These are phyloP conservation scores for Hafferia zeledoni DNA, from an alignment of 2,797 vertebrate genomes.

Conservation along the genomic window DNA sequence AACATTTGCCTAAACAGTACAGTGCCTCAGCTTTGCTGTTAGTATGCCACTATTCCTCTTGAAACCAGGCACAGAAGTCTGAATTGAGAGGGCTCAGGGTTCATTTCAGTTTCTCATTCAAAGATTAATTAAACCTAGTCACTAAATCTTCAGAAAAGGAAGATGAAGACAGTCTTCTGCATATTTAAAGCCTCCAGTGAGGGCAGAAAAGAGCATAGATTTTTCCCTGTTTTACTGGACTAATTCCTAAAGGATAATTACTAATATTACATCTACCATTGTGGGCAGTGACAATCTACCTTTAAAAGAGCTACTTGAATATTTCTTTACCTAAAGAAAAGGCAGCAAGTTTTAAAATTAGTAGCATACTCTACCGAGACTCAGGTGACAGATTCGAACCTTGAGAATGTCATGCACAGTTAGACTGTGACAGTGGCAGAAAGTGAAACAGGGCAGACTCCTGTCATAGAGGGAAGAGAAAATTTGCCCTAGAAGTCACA, in stretches of 20 bases:
- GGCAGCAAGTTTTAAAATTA: conserved; percentile 61
- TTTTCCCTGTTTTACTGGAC: not conserved
- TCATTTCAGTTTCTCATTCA: conserved; percentile 17
- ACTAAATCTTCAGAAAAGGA: conserved; percentile 13
- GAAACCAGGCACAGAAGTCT: not conserved
- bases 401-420: conserved; percentile 20
- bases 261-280: conserved; percentile 3
- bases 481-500: conserved; percentile 20
- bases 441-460: conserved; percentile 32
- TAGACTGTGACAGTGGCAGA: conserved; percentile 19
- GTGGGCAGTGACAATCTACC: not conserved
- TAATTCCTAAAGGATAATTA: conserved; percentile 48
- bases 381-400: conserved; percentile 47
- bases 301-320: conserved; percentile 8
- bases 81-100: not conserved
- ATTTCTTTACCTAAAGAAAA: conserved; percentile 32
- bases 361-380: not conserved
- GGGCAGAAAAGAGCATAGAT: not conserved
- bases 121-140: conserved; percentile 40
- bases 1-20: not conserved
- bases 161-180: not conserved
- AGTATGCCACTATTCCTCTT: not conserved
- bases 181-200: conserved; percentile 32
- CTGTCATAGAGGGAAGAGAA: conserved; percentile 39
- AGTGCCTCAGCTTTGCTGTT: not conserved